Percentiles rank a stretch among this genome's conserved stretches.
These are phyloP conservation scores for Dolichopus griseipennis DNA, from an alignment of 2,888 invertebrate genomes.

Conservation along the genomic window DNA sequence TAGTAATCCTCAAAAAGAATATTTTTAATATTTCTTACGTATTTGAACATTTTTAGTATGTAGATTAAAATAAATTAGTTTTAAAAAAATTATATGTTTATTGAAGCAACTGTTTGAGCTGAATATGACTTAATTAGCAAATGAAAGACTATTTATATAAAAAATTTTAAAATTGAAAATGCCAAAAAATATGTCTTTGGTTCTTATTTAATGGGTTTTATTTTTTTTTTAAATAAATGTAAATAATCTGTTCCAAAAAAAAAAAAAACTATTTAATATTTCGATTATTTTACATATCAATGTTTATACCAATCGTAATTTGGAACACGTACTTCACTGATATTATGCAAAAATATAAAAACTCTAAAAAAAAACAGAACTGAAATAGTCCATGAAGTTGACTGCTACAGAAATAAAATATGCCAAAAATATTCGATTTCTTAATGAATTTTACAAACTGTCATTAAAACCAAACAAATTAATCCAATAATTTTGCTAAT, in stretches of 20 bases:
- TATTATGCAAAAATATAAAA: neutral
- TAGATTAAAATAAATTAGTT: neutral
- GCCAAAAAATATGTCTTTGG: neutral
- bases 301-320: neutral
- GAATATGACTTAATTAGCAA: neutral
- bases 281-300: neutral
- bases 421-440: no score
- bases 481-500: no score
- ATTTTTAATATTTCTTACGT: neutral
- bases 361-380: neutral
- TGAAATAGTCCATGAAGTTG: no score
- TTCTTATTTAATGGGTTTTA: neutral
- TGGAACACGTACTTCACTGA: neutral
- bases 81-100: neutral
- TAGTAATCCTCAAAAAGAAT: neutral
- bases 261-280: neutral
- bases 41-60: constrained; percentile 7
- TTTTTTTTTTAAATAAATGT: neutral
- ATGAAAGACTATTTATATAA: neutral
- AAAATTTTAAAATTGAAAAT: neutral
- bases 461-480: no score
- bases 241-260: neutral
- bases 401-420: no score
- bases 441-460: no score
- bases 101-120: neutral